phyloP scores from a whole-genome alignment of 2,797 vertebrate genomes.

The Brachyrhaphis roseni region DNA sequence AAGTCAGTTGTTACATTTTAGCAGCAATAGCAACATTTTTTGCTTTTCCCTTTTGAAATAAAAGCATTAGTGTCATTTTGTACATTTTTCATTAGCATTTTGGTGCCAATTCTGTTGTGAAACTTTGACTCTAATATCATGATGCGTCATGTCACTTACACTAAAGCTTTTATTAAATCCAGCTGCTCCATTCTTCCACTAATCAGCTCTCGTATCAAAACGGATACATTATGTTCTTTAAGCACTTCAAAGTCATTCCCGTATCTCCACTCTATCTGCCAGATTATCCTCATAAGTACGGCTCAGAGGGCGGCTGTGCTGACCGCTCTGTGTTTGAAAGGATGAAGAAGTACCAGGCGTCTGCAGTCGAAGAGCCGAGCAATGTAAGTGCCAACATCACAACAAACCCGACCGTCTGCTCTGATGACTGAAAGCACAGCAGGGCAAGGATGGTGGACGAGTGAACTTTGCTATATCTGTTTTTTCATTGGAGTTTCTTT shows the following conservation, averaged over 20 bases:
- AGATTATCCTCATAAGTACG: constrained; percentile 98
- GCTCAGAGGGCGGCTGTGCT: constrained; percentile 93
- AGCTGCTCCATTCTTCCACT: neutral
- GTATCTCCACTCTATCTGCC: constrained; percentile 52
- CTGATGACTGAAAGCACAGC: constrained; percentile 38
- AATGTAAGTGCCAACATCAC: constrained; percentile 79
- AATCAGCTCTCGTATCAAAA: constrained; percentile 13
- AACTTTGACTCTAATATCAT: neutral
- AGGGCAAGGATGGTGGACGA: constrained; percentile 11
- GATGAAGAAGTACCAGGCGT: constrained; percentile 93
- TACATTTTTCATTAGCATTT: neutral
- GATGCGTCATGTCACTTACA: neutral
- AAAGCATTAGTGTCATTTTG: neutral
- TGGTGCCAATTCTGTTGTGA: neutral
- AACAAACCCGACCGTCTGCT: constrained; percentile 11
- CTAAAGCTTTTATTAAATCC: constrained; percentile 15
- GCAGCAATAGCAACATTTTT: neutral
- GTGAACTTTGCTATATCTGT: neutral
- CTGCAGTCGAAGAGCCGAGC: constrained; percentile 78
- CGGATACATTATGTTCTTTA: constrained; percentile 25
- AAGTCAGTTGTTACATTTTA: neutral
- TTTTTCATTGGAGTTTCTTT: neutral
- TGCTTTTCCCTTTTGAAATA: neutral
- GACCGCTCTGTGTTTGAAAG: constrained; percentile 93
- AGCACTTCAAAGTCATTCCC: constrained; percentile 18